Evolutionary conservation across 2,888 invertebrate genomes (phyloP), one percentile per base, ranked within the genome.

Genomic region (Nomada fucata): DNA sequence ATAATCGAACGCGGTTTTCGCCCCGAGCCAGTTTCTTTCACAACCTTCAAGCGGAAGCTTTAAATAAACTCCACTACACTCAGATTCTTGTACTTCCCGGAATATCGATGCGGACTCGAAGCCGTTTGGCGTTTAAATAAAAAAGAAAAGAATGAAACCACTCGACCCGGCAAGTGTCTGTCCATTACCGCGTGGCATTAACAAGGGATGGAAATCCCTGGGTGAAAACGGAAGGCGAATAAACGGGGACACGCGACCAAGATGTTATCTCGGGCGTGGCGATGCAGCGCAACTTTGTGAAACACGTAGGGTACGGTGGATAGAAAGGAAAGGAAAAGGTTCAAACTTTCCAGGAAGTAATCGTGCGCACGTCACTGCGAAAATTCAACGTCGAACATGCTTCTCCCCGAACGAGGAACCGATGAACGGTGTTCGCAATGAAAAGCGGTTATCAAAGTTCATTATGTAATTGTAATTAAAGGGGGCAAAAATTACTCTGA

Each of bases 181-280:
- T 47, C 72, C 71, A 79, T 84, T 81, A 77, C 69, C 53, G 23
- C 50, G 29, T 65, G 59, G 70, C 73, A 59, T 64, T 77, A 67
- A 73, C 79, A 63, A 53, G 60, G 64, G 72, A 76, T 73, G 73
- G 53, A 82, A 79, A 76, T 64, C 70, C 53, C 67, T 64, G 61
- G 68, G 70, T 80, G 81, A 86, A 88, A 90, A 85, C 87, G 83
- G 82, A 77, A 84, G 74, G 74, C 84, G 80, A 89, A 88, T 88
- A 89, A 90, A 90, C 83, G 83, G 83, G 74, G 82, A 84, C 89
- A 90, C 87, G 88, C 89, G 76, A 90, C 77, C 82, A 77, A 82
- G 89, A 90, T 89, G 85, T 86, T 88, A 88, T 89, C 88, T 75
- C 70, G 60, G 60, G 69, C 47, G 73, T 76, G 83, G 67, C 64